Evolutionary conservation across 1,140 invertebrate genomes (phyloP).

Genomic region (Cylas formicarius): DNA sequence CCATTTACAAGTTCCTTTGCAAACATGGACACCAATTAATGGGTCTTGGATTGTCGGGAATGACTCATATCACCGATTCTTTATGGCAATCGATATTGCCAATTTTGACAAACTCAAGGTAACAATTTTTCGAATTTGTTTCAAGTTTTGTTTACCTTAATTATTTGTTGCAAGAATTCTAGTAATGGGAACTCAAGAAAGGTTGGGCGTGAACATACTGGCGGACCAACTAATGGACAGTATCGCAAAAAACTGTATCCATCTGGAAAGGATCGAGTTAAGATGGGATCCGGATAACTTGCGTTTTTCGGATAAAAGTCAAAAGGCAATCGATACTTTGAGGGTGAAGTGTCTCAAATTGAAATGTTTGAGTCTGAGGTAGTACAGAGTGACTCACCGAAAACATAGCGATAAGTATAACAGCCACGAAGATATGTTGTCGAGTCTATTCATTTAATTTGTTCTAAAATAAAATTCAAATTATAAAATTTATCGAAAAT

Average conservation of each 20-base stretch:
- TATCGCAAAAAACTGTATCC: constrained; percentile 87
- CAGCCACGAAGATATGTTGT: too few species aligned
- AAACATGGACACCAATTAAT: constrained; percentile 80
- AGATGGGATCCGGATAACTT: constrained; percentile 98
- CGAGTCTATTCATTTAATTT: too few species aligned
- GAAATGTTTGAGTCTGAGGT: constrained; percentile 77
- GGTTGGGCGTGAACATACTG: constrained; percentile 91
- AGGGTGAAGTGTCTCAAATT: constrained; percentile 83
- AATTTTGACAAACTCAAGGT: constrained; percentile 86
- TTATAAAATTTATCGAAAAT: too few species aligned
- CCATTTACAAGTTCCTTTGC: constrained; percentile 83
- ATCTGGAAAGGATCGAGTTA: constrained; percentile 86
- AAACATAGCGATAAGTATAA: too few species aligned
- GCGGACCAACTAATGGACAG: constrained; percentile 97
- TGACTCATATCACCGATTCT: constrained; percentile 96
- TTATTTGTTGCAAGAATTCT: constrained; percentile 63
- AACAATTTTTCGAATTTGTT: constrained; percentile 28
- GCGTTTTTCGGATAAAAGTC: constrained; percentile 97
- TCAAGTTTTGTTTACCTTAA: constrained; percentile 5
- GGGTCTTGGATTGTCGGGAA: constrained; percentile 85
- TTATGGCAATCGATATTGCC: constrained; percentile 91
- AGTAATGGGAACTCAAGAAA: constrained; percentile 94
- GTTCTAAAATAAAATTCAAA: too few species aligned
- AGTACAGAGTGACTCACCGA: too few species aligned
- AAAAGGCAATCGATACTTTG: constrained; percentile 89